Conservation (phyloP, 2,888 invertebrate genomes). For the Calameuta pallipes region DNA sequence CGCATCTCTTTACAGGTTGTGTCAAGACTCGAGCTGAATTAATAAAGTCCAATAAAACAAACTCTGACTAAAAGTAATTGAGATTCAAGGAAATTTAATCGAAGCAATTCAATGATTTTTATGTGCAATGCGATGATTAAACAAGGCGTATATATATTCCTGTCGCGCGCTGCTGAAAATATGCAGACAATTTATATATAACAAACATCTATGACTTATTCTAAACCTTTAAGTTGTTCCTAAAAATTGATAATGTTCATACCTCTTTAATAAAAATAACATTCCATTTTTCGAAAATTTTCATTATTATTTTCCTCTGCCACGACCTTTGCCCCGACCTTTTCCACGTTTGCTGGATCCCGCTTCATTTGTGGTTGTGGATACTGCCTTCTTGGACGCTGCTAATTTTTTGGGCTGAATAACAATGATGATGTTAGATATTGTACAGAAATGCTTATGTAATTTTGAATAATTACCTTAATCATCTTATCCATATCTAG, state of each 20-base stretch:
- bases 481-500: slow-evolving; percentile 82
- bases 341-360: slow-evolving; percentile 41
- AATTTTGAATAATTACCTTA: slow-evolving; percentile 70
- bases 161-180: background rate
- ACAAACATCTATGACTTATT: background rate
- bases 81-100: background rate
- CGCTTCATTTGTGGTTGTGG: slow-evolving; percentile 8
- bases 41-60: background rate
- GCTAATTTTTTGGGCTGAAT: slow-evolving; percentile 47
- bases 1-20: background rate
- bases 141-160: background rate
- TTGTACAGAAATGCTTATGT: background rate
- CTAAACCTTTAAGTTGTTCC: background rate
- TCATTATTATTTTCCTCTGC: background rate
- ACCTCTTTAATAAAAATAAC: background rate
- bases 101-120: background rate
- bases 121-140: background rate
- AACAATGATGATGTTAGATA: slow-evolving; percentile 2
- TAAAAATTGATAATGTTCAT: background rate
- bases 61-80: background rate
- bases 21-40: background rate
- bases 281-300: background rate
- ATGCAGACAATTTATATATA: background rate
- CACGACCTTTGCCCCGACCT: slow-evolving; percentile 42
- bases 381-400: slow-evolving; percentile 29